Evolutionary conservation across 2,797 vertebrate genomes (phyloP).

Genomic region (Emys orbicularis): DNA sequence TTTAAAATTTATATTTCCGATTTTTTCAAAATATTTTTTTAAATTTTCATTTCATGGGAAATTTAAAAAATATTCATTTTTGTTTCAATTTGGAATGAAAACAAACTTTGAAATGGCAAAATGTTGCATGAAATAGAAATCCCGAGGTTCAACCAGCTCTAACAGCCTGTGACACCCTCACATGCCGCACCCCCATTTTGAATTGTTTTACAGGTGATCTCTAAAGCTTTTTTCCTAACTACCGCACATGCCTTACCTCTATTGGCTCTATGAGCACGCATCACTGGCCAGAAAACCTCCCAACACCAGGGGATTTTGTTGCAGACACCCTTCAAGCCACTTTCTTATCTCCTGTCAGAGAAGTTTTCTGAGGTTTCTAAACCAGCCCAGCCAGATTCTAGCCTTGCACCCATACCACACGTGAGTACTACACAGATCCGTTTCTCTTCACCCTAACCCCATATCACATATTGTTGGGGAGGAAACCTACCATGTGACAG

Average conservation of each 20-base stretch:
- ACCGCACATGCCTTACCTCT: slow-evolving; percentile 22
- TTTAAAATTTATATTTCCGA: too few relatives aligned
- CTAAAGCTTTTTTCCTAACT: slow-evolving; percentile 24
- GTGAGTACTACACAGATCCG: slow-evolving; percentile 7
- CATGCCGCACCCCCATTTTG: slow-evolving; percentile 27
- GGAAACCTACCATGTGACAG: neutral
- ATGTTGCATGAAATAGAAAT: neutral
- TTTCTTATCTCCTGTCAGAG: slow-evolving; percentile 4
- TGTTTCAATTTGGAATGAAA: neutral
- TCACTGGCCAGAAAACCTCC: slow-evolving; percentile 15
- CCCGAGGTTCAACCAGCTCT: slow-evolving; percentile 22
- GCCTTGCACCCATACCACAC: slow-evolving; percentile 26
- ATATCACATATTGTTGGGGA: neutral
- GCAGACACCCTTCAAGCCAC: neutral
- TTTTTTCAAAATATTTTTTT: neutral
- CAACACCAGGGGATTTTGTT: neutral
- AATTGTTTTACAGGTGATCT: slow-evolving; percentile 47
- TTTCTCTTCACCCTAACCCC: neutral
- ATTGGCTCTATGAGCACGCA: slow-evolving; percentile 23
- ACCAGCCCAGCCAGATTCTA: neutral
- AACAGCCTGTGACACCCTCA: slow-evolving; percentile 30
- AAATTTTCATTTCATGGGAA: neutral
- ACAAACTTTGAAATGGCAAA: neutral
- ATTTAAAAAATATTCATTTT: neutral
- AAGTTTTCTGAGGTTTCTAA: neutral